These are phyloP conservation scores for Rhamnusium bicolor DNA, from an alignment of 2,888 invertebrate species.

Conservation along the genomic window DNA sequence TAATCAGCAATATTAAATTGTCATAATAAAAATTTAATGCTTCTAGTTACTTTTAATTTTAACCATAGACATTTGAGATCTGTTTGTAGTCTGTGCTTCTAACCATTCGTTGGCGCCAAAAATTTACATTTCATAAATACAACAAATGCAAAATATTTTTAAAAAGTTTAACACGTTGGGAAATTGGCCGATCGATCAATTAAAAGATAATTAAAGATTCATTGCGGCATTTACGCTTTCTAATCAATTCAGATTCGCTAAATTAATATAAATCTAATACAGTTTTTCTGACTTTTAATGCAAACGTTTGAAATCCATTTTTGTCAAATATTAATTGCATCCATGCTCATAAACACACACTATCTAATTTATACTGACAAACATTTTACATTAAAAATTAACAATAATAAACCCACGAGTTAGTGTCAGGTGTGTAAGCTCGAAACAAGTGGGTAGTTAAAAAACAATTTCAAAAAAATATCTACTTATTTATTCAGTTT, in stretches of 20 bases:
- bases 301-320: not conserved
- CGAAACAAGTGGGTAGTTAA: not conserved
- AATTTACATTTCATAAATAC: constrained; percentile 4
- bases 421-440: not conserved
- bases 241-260: not conserved
- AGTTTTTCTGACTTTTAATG: not conserved
- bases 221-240: not conserved
- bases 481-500: no score
- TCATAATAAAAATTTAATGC: not conserved
- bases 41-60: not conserved
- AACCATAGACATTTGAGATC: no score
- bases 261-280: not conserved
- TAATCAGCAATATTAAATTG: constrained; percentile 24
- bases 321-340: not conserved
- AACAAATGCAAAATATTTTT: not conserved
- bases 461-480: not conserved
- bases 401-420: not conserved
- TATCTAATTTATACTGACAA: not conserved
- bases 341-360: not conserved
- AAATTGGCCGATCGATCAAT: not conserved
- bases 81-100: no score
- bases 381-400: not conserved
- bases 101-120: not conserved
- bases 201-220: not conserved
- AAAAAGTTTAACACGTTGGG: not conserved